Base-by-base conservation (phyloP, 37 sponge, comb jelly and placozoan species). In the Cliona cf. orientalis region DNA sequence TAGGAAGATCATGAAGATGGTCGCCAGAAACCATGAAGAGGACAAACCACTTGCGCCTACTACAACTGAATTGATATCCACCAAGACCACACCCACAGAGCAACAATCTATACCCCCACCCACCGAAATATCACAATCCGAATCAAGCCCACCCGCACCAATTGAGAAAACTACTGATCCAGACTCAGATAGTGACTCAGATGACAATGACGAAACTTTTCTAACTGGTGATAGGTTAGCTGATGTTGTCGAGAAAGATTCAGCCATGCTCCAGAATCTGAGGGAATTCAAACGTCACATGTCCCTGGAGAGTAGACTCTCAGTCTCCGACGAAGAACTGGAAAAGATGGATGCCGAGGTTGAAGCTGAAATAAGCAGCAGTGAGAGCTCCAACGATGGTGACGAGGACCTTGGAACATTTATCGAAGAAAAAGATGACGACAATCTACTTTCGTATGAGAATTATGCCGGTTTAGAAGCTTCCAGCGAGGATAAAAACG, bases 301-400 rank as follows among this genome's bases (percentile, higher is more conserved):
- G 71, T 80, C 68, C 55, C 69, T 46, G 37, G 80, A 72, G 53
- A 78, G 80, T 23, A 31, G 66, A 7, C 45, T 88, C 22, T 93
- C 90, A 11, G 80, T 94, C 35, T 87, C 91, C 1, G 78, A 79
- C 25, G 85, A 84, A 63, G 95, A 94, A 35, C 87, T 91, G 29
- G 95, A 83, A 40, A 58, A 70, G 41, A 94, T 94, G 95, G 80
- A 86, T 14, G 80, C 80, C 0, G 95, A 94, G 71, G 89, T 94
- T 21, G 89, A 94, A 42, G 93, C 90, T 61, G 95, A 90, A 73
- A 82, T 80, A 68, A 78, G 58, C 60, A 68, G 45, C 38, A 88
- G 41, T 19, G 38, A 39, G 5, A 42, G 34, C 38, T 21, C 7
- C 25, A 35, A 45, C 5, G 82, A 59, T 9, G 73, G 73, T 21